Conservation (phyloP, 1,140 invertebrate species). For the Hyposmocoma kahamanoa region DNA sequence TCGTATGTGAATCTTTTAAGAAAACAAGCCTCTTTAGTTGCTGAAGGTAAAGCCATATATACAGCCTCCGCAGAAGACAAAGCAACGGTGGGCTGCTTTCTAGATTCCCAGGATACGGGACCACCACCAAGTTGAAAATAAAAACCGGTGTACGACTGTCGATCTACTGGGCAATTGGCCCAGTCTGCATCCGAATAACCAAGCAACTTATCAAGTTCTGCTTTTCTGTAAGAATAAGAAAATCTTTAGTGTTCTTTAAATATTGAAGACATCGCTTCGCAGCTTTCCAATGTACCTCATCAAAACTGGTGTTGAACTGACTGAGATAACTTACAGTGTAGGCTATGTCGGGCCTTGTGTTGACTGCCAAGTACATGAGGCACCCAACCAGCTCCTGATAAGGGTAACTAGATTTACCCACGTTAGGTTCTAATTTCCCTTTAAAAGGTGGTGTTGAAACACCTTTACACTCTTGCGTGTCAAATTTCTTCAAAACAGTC, state of each 20-base stretch:
- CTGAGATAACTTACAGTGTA: constrained; percentile 42
- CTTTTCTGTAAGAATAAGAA: constrained; percentile 3
- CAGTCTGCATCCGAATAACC: constrained; percentile 19
- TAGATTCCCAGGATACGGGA: constrained; percentile 19
- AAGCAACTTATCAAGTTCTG: neutral
- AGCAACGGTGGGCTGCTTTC: constrained; percentile 11
- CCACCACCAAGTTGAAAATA: constrained; percentile 10
- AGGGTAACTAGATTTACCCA: constrained; percentile 15
- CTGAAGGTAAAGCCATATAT: constrained; percentile 10
- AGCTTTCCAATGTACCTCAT: neutral
- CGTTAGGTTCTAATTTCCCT: no score
- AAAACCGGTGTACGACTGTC: constrained; percentile 17
- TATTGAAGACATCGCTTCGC: neutral
- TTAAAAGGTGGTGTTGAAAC: no score
- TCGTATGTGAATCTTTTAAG: constrained; percentile 18
- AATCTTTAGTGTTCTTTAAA: constrained; percentile 11
- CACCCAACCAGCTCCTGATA: constrained; percentile 52
- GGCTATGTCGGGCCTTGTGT: constrained; percentile 62
- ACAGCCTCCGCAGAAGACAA: constrained; percentile 5
- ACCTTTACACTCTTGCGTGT: no score
- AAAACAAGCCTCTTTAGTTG: constrained; percentile 19
- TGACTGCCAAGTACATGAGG: constrained; percentile 56
- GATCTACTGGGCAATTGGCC: constrained; percentile 12
- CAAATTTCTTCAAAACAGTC: no score
- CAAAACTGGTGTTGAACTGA: constrained; percentile 6